Conservation (phyloP, 2,113 vertebrate species). For the Ploceus nigricollis region DNA sequence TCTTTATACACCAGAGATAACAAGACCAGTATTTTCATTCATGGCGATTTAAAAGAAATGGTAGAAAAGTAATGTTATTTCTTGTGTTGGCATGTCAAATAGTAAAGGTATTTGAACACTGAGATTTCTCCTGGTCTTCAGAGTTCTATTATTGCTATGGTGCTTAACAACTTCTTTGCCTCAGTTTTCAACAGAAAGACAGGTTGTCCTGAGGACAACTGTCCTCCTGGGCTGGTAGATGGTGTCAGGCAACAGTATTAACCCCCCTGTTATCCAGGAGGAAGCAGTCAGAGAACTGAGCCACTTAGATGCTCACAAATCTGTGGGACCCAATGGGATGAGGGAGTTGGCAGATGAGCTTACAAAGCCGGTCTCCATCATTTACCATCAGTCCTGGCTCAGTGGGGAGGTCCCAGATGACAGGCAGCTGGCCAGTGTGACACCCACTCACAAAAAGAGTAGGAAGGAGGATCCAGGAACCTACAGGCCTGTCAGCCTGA, state of each 20-base stretch:
- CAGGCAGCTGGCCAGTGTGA: too few species aligned
- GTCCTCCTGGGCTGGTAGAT: too few species aligned
- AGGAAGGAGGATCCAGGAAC: not conserved
- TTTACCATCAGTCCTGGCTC: not conserved
- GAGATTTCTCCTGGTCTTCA: not conserved
- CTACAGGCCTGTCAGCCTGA: not conserved
- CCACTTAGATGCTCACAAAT: too few species aligned
- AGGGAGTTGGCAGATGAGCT: too few species aligned
- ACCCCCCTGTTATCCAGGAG: too few species aligned
- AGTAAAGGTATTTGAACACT: not conserved
- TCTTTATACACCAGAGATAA: not conserved
- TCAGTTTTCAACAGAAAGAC: not conserved
- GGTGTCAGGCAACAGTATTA: too few species aligned
- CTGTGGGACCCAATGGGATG: too few species aligned
- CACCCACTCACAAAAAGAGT: too few species aligned
- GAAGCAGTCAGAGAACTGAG: too few species aligned
- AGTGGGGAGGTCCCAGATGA: not conserved
- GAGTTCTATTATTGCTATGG: not conserved
- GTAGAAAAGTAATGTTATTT: not conserved
- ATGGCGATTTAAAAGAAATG: not conserved
- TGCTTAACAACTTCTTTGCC: not conserved
- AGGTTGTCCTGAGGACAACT: not conserved
- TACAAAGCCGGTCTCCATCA: not conserved
- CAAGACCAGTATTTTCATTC: not conserved
- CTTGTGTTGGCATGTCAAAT: not conserved